Percentiles rank a stretch among this genome's conserved stretches.
These are phyloP conservation scores for Tringa solitaria DNA, from an alignment of 2,113 vertebrate species.

Conservation along the genomic window DNA sequence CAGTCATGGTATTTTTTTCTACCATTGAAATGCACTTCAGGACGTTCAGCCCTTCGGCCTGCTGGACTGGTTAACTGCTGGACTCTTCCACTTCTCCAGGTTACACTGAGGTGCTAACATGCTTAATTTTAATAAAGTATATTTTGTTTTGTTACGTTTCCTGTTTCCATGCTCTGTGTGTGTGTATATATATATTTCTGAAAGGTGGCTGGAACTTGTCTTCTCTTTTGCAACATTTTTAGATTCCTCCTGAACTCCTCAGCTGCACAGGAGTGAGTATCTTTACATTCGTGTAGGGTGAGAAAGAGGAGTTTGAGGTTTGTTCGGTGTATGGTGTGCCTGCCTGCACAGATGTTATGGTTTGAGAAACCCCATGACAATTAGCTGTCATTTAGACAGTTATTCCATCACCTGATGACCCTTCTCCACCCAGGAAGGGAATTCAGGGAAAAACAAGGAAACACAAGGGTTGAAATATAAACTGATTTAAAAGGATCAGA, in stretches of 20 bases:
- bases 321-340: neutral
- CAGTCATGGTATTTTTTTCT: slow-evolving; percentile 61
- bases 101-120: slow-evolving; percentile 75
- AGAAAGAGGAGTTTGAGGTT: neutral
- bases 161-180: neutral
- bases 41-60: slow-evolving; percentile 48
- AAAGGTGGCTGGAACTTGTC: neutral
- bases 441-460: too few species aligned
- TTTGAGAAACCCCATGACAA: too few species aligned
- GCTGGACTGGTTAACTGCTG: slow-evolving; percentile 71
- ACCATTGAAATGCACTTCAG: slow-evolving; percentile 65
- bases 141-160: slow-evolving; percentile 67
- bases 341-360: neutral
- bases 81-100: slow-evolving; percentile 61
- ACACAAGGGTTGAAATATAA: too few species aligned
- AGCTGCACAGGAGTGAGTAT: fast-evolving
- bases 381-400: too few species aligned
- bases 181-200: neutral
- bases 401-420: too few species aligned
- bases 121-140: slow-evolving; percentile 75
- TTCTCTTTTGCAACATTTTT: neutral
- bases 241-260: neutral
- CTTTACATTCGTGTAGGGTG: neutral
- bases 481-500: too few species aligned
- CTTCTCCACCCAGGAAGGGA: too few species aligned